Conservation (phyloP, 2,113 vertebrate genomes). For the Myxocyprinus asiaticus region DNA sequence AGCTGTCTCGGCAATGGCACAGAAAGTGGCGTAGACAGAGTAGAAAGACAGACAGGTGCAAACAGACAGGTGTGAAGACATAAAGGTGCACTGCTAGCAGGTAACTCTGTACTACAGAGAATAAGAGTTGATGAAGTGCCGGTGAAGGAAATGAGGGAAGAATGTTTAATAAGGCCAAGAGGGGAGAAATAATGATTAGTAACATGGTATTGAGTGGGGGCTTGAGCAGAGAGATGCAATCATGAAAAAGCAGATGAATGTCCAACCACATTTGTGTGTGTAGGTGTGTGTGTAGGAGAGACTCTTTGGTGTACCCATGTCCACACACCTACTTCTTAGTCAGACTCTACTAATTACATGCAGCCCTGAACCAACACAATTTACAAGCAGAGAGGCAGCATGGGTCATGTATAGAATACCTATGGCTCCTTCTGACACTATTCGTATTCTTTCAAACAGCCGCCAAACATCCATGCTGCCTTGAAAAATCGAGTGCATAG, state of each 20-base stretch:
- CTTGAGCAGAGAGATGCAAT: slow-evolving; percentile 2
- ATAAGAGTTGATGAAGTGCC: background rate
- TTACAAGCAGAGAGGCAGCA: background rate
- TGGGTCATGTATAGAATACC: slow-evolving; percentile 2
- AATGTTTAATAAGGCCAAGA: background rate
- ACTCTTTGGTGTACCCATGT: slow-evolving; percentile 1
- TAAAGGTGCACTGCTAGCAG: background rate
- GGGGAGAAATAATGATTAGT: background rate
- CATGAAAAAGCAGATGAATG: slow-evolving; percentile 6
- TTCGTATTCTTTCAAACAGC: too few relatives aligned
- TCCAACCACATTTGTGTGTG: background rate
- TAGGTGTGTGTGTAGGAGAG: background rate
- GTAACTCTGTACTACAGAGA: background rate
- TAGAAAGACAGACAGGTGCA: background rate
- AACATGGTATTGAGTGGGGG: slow-evolving; percentile 12
- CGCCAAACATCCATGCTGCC: too few relatives aligned
- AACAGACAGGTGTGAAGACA: slow-evolving; percentile 26
- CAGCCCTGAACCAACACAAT: background rate
- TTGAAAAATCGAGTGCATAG: too few relatives aligned
- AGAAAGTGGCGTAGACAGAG: background rate
- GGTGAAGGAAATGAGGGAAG: background rate
- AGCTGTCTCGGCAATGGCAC: slow-evolving; percentile 4
- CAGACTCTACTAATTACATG: background rate
- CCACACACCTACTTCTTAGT: background rate
- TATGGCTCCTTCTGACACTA: background rate